Evolutionary conservation across 2,113 vertebrate genomes (phyloP), one percentile per base, ranked within the genome.

Genomic region (Daboia siamensis): DNA sequence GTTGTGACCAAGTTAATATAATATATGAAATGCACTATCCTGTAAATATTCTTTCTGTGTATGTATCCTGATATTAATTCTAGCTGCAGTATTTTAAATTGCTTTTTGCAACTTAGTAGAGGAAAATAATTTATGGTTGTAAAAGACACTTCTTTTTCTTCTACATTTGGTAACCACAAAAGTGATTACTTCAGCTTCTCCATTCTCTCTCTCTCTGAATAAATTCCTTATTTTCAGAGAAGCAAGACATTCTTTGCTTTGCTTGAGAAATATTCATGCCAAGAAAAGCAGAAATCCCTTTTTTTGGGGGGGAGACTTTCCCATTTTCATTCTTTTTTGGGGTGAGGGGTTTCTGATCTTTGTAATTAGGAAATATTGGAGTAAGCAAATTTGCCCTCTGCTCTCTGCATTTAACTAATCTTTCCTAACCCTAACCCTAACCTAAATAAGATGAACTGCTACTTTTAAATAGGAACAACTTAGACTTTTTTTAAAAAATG

Each of bases 221-320:
- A 95, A 94, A 93, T 96, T 96, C 94, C 93, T 96, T 94, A 55
- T 94, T 95, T 96, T 86, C 39, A 17, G 92, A 96, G 86, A 74
- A 96, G 93, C 94, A 94, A 94, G 93, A 96, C 92, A 95, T 97
- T 96, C 91, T 94, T 96, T 96, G 87, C 92, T 89, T 90, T 93
- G 88, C 94, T 90, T 96, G 94, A 96, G 96, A 96, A 97, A 97
- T 97, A 97, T 97, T 96, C 96, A 97, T 97, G 95, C 93, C 46
- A 56, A 95, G 92, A 97, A 95, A 91, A 94, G 94, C 94, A 94
- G 94, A 96, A 96, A 96, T 92, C 91, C 94, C 33, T 92, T 94
- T 93, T 94, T 96, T 95, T 97, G 10, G 8, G 20, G 57, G 57
- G 96, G 95, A 96, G 94, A 94, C 88, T 94, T 96, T 96, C 94